Base-by-base conservation (phyloP, 2,888 invertebrate genomes). In the Steinernema hermaphroditum region DNA sequence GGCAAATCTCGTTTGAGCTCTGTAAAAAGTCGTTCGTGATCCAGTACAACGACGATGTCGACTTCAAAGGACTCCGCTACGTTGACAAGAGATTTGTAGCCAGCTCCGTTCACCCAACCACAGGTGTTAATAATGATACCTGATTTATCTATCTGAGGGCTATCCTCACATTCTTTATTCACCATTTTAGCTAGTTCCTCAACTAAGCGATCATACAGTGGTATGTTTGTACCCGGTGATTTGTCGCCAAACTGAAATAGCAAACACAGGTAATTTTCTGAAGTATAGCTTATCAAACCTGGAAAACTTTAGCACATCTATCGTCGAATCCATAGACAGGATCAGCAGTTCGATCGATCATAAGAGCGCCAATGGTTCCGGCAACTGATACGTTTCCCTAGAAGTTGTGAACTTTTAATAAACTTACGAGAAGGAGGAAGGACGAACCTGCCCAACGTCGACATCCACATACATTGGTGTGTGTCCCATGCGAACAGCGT, bases 121-220 rank as follows among this genome's bases (percentile, higher is more conserved):
- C 96, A 95, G 0, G 97, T 97, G 88, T 98, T 98, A 78, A 98
- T 94, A 43, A 98, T 91, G 1, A 93, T 92, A 0, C 98, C 98
- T 1, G 89, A 88, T n/a, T 50, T 49, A 29, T 77, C 78, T 12
- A 78, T 68, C 14, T 76, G 71, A 46, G 73, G 29, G 24, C 46
- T 75, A 29, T 70, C 70, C 75, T 86, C 88, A 92, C 93, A 92
- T 90, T 93, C 93, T 83, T 92, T 93, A 86, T 94, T 94, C 12
- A 91, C 91, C 85, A 93, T 92, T 83, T 93, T 92, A 0, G 96
- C 94, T 80, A 97, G 89, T 81, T 93, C 91, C 0, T 92, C 91
- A 1, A 94, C 92, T 2, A 95, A 90, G 14, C 92, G 90, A 85
- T 93, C 93, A 87, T 93, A 96, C 0, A 96, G 89, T 4, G 92